Evolutionary conservation across 2,888 invertebrate species (phyloP), one percentile per base, ranked within the genome.

Genomic region (Tanypteryx hageni): DNA sequence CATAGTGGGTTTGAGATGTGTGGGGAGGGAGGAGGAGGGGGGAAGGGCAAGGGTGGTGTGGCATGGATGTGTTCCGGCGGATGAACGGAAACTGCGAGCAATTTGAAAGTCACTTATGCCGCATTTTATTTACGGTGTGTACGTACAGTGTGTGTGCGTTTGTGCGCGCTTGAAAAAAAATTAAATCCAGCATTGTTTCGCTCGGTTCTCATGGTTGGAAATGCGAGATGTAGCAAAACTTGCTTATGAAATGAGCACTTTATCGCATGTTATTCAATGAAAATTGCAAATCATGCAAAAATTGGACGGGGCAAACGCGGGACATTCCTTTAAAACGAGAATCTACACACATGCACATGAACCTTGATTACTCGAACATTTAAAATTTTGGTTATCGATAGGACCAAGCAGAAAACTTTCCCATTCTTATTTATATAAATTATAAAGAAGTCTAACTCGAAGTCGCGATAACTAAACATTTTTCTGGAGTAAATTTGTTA

Each of bases 21-120:
- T 0, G 81, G 7, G 81, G n/a, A 0, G 0, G 81, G 81, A n/a
- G 8, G 31, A 14, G 82, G 56, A n/a, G 83, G 68, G 68, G 68
- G 22, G 11, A 44, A 22, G 68, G 68, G 68, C 16, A 22, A 31
- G 18, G 64, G 16, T 18, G 64, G 64, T 18, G 64, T 64, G 18
- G 64, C 16, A 18, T 14, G 64, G 2, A 9, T n/a, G 81, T 44
- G 83, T n/a, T 82, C 27, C 18, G 57, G 56, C 83, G 83, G 76
- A n/a, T 76, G 9, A 76, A n/a, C 76, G 83, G 56, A 44, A 57
- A 83, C 83, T 83, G 83, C 83, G 83, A 83, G 83, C 83, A 57
- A 83, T 83, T 83, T 83, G 83, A 57, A 83, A 83, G 83, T 83
- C 83, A 44, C 83, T 83, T 83, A 83, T 83, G 57, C 56, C 56